phyloP scores from a whole-genome alignment of 2,888 invertebrate species.

The Craniophora ligustri region DNA sequence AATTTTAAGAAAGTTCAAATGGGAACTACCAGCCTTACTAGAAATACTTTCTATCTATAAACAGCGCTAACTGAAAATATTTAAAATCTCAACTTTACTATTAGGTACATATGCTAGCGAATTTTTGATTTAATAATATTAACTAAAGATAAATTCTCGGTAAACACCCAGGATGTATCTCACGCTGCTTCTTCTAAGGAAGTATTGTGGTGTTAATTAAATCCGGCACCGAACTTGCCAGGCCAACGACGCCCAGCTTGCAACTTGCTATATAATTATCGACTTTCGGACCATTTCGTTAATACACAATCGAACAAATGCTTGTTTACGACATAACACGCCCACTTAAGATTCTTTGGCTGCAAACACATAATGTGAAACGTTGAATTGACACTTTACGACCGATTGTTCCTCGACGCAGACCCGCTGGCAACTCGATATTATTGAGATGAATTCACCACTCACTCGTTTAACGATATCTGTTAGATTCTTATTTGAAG shows the following conservation, averaged over 20 bases:
- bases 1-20: too few species aligned
- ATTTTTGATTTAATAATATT: too few species aligned
- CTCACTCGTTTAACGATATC: slow-evolving; percentile 51
- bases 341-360: slow-evolving; percentile 53
- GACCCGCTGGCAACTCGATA: slow-evolving; percentile 52
- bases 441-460: slow-evolving; percentile 63
- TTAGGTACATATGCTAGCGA: too few species aligned
- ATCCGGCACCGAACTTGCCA: slow-evolving; percentile 59
- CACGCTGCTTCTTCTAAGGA: slow-evolving; percentile 64
- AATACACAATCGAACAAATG: slow-evolving; percentile 62
- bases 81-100: too few species aligned
- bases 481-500: slow-evolving; percentile 37
- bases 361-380: slow-evolving; percentile 48
- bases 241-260: slow-evolving; percentile 55
- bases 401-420: slow-evolving; percentile 65
- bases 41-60: too few species aligned
- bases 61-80: too few species aligned
- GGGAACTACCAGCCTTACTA: too few species aligned
- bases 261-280: slow-evolving; percentile 64
- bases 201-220: slow-evolving; percentile 75
- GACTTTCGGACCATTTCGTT: slow-evolving; percentile 67
- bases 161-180: too few species aligned
- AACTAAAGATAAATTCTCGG: slow-evolving; percentile 68
- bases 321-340: slow-evolving; percentile 64
- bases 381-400: slow-evolving; percentile 72